Percentiles rank a stretch among this genome's conserved stretches.
Evolutionary conservation across 23 tunicate species (phyloP).

Genomic region (Phallusia fumigata): DNA sequence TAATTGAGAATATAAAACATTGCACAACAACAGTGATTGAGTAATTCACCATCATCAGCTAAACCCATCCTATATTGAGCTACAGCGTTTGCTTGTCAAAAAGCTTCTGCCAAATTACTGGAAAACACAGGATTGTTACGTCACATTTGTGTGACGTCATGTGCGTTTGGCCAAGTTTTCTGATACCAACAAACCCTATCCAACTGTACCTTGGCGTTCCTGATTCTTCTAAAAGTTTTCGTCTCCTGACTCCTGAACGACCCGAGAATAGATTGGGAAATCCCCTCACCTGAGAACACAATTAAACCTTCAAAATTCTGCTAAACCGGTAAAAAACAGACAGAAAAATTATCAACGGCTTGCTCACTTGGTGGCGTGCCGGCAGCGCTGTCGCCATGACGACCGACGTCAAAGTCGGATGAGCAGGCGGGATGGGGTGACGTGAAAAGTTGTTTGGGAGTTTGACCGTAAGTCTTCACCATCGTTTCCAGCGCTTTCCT

Average conservation of each 20-base stretch:
- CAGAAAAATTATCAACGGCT: neutral
- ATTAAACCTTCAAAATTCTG: neutral
- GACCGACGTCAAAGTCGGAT: slow-evolving; percentile 5
- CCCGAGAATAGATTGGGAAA: slow-evolving; percentile 25
- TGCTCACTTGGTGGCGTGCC: slow-evolving; percentile 6
- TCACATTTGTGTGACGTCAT: too few species aligned
- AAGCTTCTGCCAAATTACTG: too few species aligned
- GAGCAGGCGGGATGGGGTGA: slow-evolving; percentile 63
- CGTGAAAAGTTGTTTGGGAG: slow-evolving; percentile 87
- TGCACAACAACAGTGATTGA: too few species aligned
- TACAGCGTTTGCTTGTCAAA: too few species aligned
- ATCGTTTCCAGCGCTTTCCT: slow-evolving; percentile 94
- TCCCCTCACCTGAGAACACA: slow-evolving; percentile 8
- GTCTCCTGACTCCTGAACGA: slow-evolving; percentile 28
- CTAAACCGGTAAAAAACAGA: neutral
- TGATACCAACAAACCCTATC: too few species aligned
- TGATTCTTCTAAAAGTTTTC: slow-evolving; percentile 14
- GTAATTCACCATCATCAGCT: too few species aligned
- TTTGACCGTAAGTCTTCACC: slow-evolving; percentile 98
- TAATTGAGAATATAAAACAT: too few species aligned
- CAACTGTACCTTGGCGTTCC: slow-evolving; percentile 28
- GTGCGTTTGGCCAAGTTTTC: too few species aligned
- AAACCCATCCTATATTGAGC: too few species aligned
- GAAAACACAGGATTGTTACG: too few species aligned
- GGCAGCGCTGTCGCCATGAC: slow-evolving; percentile 20